Evolutionary conservation across 2,113 vertebrate species (phyloP).

Genomic region (Mesembrinibis cayennensis): DNA sequence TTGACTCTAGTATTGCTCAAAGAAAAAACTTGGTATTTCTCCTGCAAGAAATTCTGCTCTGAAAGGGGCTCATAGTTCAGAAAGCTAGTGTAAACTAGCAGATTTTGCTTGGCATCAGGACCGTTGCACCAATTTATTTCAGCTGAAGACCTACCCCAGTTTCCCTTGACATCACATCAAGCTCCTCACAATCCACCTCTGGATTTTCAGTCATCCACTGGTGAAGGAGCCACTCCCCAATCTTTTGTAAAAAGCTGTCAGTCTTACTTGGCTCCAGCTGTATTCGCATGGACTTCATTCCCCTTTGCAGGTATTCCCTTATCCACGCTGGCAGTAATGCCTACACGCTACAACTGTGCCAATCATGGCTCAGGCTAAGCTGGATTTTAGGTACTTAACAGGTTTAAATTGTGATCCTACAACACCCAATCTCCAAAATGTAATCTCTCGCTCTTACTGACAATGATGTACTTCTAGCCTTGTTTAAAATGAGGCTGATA

Average conservation of each 20-base stretch:
- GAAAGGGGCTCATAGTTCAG: not conserved
- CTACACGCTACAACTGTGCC: no score
- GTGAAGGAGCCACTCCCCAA: not conserved
- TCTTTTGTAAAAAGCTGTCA: not conserved
- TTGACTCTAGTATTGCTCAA: not conserved
- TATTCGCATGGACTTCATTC: not conserved
- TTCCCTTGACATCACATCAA: not conserved
- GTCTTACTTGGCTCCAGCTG: not conserved
- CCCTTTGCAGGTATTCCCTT: not conserved
- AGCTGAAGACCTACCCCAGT: not conserved
- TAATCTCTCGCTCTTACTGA: not conserved
- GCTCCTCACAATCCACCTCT: not conserved
- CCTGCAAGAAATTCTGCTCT: not conserved
- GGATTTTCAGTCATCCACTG: not conserved
- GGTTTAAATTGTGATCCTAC: not conserved
- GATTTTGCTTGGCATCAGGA: not conserved
- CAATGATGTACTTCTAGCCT: not conserved
- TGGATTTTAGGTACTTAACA: not conserved
- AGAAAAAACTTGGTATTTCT: not conserved
- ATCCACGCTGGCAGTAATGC: rapidly evolving
- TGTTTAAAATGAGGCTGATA: not conserved
- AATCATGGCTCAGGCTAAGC: not conserved
- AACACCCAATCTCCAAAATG: not conserved
- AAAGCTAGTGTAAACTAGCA: not conserved
- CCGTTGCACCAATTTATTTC: not conserved